Conservation (phyloP, 2,797 vertebrate species). For the Centropyge bicolor region DNA sequence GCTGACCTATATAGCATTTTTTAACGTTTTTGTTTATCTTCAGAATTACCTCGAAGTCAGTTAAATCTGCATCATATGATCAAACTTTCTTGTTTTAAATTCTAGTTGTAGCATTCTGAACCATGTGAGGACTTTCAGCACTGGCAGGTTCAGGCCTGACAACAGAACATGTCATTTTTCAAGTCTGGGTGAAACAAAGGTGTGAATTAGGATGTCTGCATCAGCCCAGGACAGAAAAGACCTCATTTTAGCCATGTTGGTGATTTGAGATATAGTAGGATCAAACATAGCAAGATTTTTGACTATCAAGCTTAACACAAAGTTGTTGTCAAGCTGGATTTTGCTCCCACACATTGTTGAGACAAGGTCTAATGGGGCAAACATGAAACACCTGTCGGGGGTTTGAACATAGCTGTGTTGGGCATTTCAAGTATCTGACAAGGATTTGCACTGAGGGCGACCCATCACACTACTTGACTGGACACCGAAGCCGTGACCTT, state of each 20-base stretch:
- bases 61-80: too few relatives aligned
- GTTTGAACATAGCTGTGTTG: background rate
- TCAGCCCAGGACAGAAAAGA: background rate
- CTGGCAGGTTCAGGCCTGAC: background rate
- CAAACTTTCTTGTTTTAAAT: background rate
- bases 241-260: background rate
- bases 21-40: too few relatives aligned
- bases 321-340: too few relatives aligned
- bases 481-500: conserved; percentile 42
- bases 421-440: conserved; percentile 15
- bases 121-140: background rate
- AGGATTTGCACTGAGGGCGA: conserved; percentile 12
- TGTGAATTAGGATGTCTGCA: background rate
- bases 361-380: background rate
- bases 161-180: background rate
- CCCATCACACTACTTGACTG: conserved; percentile 2
- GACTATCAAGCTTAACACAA: too few relatives aligned
- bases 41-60: too few relatives aligned
- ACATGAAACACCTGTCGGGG: background rate
- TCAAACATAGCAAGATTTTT: background rate
- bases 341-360: background rate
- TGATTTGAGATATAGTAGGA: background rate
- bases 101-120: background rate
- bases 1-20: too few relatives aligned
- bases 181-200: background rate